Evolutionary conservation across 2,113 vertebrate species (phyloP).

Genomic region (Barnardius zonarius): DNA sequence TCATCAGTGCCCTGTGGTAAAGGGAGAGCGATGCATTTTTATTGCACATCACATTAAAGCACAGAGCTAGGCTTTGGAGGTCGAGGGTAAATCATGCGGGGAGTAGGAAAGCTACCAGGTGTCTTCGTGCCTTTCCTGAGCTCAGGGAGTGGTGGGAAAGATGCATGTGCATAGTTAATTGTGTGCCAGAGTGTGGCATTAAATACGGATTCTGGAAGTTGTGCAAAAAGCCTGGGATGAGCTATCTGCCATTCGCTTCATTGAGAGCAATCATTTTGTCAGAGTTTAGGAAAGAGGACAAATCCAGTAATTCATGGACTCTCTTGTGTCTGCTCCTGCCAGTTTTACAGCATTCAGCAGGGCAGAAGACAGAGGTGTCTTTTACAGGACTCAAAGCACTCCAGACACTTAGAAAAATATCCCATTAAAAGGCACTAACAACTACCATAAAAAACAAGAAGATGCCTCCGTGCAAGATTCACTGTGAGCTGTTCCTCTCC

Average conservation of each 20-base stretch:
- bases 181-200: not conserved
- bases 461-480: not conserved
- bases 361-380: not conserved
- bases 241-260: not conserved
- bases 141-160: not conserved
- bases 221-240: not conserved
- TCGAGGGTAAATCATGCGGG: not conserved
- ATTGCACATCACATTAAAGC: not conserved
- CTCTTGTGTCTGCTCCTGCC: not conserved
- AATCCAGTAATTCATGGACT: not conserved
- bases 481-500: not conserved
- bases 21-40: accelerated
- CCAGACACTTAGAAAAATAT: not conserved
- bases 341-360: not conserved
- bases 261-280: not conserved
- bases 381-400: not conserved
- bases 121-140: not conserved
- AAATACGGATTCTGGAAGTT: not conserved
- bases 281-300: not conserved
- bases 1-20: accelerated
- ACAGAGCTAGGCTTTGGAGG: not conserved
- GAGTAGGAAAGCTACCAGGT: not conserved
- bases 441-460: not conserved
- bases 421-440: constrained; percentile 6
- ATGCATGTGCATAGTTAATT: not conserved